Evolutionary conservation across 2,113 vertebrate genomes (phyloP), one percentile per base, ranked within the genome.

Genomic region (Heloderma charlesbogerti): DNA sequence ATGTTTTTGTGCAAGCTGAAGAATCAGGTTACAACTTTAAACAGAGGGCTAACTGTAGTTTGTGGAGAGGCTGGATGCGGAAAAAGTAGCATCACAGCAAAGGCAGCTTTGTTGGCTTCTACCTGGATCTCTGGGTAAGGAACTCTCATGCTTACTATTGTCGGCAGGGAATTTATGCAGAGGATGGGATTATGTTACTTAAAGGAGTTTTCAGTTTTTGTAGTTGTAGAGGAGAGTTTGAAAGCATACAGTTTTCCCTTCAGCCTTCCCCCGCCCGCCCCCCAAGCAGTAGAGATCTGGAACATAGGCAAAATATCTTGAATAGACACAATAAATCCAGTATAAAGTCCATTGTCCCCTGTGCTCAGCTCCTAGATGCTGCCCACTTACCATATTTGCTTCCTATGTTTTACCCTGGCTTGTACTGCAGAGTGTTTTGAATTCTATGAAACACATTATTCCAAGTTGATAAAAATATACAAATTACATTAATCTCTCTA

Each of bases 11-110:
- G 72, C 72, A 92, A 96, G 12, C 86, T 97, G 22, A 94, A 86
- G 89, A 92, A 89, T 82, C 88, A 81, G 22, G 22, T 97, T 89
- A 90, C 91, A 66, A 77, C 86, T 87, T 89, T 90, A 15, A 48
- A 82, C 31, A 92, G 72, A 89, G 96, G 90, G 72, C 71, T 94
- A 9, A 29, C 95, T 87, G 91, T 97, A 48, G 75, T 97, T 43
- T 82, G 96, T 88, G 97, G 96, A 34, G 93, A 96, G 25, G 88
- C 94, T 45, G 97, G 97, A 54, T 96, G 90, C 72, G 97, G 97
- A 13, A 98, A 97, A 93, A 97, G 96, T 94, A 91, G 92, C 22
- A 88, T 93, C 40, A 93, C 96, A 83, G 97, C 97, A 48, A 96
- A 95, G 67, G 86, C 94, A 60, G 95, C 97, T 29, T 92, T 95